phyloP scores from a whole-genome alignment of 2,113 vertebrate genomes.

The Psettodes erumei region DNA sequence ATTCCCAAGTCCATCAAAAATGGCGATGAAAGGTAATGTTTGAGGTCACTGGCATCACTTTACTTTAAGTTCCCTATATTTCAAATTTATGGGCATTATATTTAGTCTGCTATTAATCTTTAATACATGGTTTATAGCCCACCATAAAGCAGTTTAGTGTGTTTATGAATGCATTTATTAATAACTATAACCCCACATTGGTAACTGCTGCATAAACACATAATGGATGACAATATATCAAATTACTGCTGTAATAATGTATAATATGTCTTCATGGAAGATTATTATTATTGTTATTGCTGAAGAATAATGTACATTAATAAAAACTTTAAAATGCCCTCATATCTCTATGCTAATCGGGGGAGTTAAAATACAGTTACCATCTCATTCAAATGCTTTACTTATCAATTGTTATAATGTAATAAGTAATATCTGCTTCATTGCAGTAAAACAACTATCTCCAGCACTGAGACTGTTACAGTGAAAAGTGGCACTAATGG shows the following conservation, averaged over 20 bases:
- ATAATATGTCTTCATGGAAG: no score
- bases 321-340: no score
- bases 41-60: neutral
- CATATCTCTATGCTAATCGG: neutral
- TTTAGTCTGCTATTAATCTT: neutral
- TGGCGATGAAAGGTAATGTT: conserved; percentile 55
- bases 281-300: no score
- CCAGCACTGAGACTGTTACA: conserved; percentile 53
- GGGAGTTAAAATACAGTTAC: neutral
- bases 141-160: neutral
- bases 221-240: neutral
- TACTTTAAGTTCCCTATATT: neutral
- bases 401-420: neutral
- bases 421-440: neutral
- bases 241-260: neutral
- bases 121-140: neutral
- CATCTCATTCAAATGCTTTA: neutral
- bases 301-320: no score
- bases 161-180: no score
- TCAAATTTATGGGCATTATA: neutral
- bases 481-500: conserved; percentile 46
- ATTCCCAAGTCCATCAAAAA: conserved; percentile 29
- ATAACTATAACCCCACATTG: no score
- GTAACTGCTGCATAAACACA: neutral
- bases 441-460: conserved; percentile 43